Base-by-base conservation (phyloP, 2,888 invertebrate species). In the Pseudanteris insignis region DNA sequence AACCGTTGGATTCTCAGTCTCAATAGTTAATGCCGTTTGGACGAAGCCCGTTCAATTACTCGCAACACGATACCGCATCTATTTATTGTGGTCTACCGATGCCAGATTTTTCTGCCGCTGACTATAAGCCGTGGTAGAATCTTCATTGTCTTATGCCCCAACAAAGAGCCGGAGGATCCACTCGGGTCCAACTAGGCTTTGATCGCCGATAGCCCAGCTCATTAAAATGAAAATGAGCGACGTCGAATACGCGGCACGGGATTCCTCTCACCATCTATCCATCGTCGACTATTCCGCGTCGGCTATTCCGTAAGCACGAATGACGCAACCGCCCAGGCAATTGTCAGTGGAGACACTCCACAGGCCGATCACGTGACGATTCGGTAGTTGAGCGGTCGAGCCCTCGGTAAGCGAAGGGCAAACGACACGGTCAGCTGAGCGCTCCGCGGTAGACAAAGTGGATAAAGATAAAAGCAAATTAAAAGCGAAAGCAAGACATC, bases 1-100 rank as follows among this genome's bases (percentile, higher is more conserved):
- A 36, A 28, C 47, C 50, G 46, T 57, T 57, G 26, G 48, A 47
- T 48, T 58, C 54, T 37, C 67, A 64, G 67, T 69, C 69, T 72
- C 74, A 73, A 74, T 74, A 71, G 71, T 72, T 73, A 70, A 73
- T 73, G 68, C 68, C 66, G 59, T 66, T 65, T 63, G 69, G 67
- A 74, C 71, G 69, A 70, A 72, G 67, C 65, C 65, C 74, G 74
- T 74, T 75, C 74, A 72, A 74, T 74, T 75, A 75, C 73, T 73
- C 70, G 72, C 71, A 74, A 75, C 74, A 71, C 71, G 74, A 75
- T 75, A 75, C 69, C 71, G 65, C 67, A 66, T 71, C 70, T 74
- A 73, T 74, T 75, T 73, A 75, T 75, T 74, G 74, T n/a, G n/a
- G n/a, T n/a, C n/a, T n/a, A n/a, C n/a, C n/a, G n/a, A n/a, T n/a